A percentile compares a stretch with the other conserved stretches of the same genome.
Evolutionary conservation across 2,797 vertebrate genomes (phyloP).

Genomic region (Onychomys leucogaster): DNA sequence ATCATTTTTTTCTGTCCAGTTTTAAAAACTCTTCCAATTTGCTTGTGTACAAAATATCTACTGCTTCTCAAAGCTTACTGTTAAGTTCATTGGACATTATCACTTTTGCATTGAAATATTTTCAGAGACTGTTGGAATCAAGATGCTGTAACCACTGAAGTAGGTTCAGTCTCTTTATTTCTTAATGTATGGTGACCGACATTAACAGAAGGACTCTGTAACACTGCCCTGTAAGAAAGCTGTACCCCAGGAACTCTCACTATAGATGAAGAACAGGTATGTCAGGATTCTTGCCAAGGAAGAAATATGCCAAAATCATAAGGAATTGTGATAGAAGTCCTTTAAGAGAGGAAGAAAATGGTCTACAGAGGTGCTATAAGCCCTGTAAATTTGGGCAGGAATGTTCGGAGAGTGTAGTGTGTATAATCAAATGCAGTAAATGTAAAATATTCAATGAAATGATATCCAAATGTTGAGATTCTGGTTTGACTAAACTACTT

Average conservation of each 20-base stretch:
- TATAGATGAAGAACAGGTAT: not conserved
- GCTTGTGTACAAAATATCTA: not conserved
- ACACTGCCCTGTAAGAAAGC: not conserved
- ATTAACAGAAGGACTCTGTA: not conserved
- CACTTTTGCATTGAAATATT: constrained; percentile 4
- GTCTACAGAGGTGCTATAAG: not conserved
- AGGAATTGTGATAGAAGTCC: not conserved
- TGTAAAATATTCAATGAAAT: not conserved
- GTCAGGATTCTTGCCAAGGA: not conserved
- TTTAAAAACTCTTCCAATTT: constrained; percentile 42
- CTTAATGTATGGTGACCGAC: not conserved
- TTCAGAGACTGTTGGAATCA: not conserved
- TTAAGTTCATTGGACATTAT: not conserved
- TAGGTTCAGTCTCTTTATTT: not conserved
- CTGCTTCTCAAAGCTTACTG: not conserved
- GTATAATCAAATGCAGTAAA: not conserved
- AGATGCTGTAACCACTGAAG: not conserved
- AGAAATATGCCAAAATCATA: not conserved
- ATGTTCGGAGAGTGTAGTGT: not conserved
- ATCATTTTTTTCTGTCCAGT: not conserved
- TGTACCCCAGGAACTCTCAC: fast-evolving
- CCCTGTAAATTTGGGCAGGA: not conserved
- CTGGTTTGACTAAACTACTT: not conserved
- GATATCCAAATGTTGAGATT: not conserved
- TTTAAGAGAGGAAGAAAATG: not conserved